These are phyloP conservation scores for Eucera pruinosa DNA, from an alignment of 2,888 invertebrate genomes.

Conservation along the genomic window DNA sequence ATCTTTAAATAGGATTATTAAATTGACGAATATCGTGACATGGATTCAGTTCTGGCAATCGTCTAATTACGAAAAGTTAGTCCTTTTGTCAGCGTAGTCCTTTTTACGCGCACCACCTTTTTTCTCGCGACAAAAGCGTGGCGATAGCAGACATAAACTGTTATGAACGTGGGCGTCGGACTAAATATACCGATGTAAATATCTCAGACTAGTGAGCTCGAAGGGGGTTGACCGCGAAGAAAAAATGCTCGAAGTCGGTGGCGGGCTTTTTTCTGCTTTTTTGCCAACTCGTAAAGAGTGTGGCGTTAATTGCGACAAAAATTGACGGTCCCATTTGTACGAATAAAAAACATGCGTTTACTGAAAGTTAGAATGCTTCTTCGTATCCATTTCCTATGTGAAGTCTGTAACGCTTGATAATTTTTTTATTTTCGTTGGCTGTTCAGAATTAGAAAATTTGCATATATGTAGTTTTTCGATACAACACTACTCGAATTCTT, in stretches of 20 bases:
- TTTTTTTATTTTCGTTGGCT: neutral
- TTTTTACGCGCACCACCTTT: constrained; percentile 22
- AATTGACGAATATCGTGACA: neutral
- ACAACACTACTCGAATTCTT: neutral
- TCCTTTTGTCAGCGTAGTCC: constrained; percentile 15
- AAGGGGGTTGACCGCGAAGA: constrained; percentile 64
- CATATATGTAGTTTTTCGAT: neutral
- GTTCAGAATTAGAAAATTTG: neutral
- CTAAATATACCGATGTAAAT: constrained; percentile 81
- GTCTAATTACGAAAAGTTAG: neutral
- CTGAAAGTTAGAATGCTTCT: neutral
- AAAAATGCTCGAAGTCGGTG: constrained; percentile 39
- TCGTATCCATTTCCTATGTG: neutral
- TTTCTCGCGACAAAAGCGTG: constrained; percentile 64
- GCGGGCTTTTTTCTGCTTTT: constrained; percentile 26
- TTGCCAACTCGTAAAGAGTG: constrained; percentile 42
- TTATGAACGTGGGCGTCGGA: constrained; percentile 77
- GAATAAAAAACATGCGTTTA: constrained; percentile 15
- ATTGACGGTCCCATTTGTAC: constrained; percentile 36
- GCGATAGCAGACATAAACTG: constrained; percentile 74
- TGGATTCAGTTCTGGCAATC: neutral
- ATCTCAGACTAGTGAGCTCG: constrained; percentile 59
- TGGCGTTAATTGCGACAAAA: constrained; percentile 42
- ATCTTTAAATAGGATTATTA: neutral
- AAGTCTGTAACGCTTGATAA: neutral